Percentiles rank a stretch among this genome's conserved stretches.
These are phyloP conservation scores for Sakesphorus luctuosus DNA, from an alignment of 2,113 vertebrate genomes.

Conservation along the genomic window DNA sequence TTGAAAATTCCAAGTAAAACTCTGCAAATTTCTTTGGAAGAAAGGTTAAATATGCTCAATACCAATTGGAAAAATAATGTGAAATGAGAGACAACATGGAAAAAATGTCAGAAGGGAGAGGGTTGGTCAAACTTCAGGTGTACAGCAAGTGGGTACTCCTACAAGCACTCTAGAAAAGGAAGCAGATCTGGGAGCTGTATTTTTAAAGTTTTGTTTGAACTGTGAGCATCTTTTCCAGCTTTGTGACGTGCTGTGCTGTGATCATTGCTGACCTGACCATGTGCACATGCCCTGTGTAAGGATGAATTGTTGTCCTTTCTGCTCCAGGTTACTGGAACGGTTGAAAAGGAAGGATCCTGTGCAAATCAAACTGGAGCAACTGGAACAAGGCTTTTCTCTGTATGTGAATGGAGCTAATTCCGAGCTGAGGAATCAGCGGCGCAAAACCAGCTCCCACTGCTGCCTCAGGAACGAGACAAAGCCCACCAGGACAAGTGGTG, in stretches of 20 bases:
- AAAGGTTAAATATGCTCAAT: neutral
- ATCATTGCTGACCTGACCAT: neutral
- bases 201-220: neutral
- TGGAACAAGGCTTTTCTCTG: slow-evolving; percentile 92
- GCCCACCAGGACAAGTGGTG: slow-evolving; percentile 76
- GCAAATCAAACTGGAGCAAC: slow-evolving; percentile 83
- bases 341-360: slow-evolving; percentile 81
- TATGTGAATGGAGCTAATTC: slow-evolving; percentile 96
- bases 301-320: neutral
- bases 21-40: neutral
- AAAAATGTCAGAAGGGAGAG: neutral
- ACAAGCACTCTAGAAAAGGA: neutral
- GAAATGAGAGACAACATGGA: neutral
- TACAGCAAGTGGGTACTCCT: neutral
- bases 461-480: slow-evolving; percentile 58
- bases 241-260: neutral
- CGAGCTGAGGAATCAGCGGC: slow-evolving; percentile 66
- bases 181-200: neutral
- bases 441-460: slow-evolving; percentile 35
- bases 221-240: neutral
- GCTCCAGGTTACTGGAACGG: slow-evolving; percentile 80
- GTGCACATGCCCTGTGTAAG: neutral
- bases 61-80: neutral
- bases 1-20: neutral
- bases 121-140: neutral